These are phyloP conservation scores for Acanthurus tractus DNA, from an alignment of 2,797 vertebrate species.

Conservation along the genomic window DNA sequence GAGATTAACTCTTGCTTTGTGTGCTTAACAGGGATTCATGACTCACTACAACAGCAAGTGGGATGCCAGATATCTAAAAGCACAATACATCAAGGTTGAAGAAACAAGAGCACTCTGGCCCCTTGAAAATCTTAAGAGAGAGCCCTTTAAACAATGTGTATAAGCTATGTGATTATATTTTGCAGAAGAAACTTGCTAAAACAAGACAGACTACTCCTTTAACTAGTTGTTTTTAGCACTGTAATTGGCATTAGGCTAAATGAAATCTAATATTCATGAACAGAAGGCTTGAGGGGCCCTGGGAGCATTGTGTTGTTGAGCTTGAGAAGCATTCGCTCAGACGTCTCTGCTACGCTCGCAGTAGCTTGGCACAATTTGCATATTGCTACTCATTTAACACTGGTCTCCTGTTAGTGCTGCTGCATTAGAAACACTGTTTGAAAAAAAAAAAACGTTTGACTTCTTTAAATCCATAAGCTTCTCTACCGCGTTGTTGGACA, in stretches of 20 bases:
- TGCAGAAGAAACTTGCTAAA: constrained; percentile 9
- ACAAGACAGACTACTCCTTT: constrained; percentile 18
- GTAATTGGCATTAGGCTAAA: constrained; percentile 24
- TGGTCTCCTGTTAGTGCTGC: constrained; percentile 23
- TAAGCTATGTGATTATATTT: constrained; percentile 6
- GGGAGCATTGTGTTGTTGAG: constrained; percentile 26
- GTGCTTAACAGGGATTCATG: background rate
- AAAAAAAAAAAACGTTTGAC: background rate
- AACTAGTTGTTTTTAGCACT: constrained; percentile 9
- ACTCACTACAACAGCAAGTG: background rate
- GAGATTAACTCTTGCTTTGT: background rate
- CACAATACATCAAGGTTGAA: background rate
- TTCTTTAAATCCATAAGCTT: background rate
- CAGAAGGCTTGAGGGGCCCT: constrained; percentile 37
- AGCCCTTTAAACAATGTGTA: background rate
- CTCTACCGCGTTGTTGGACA: background rate
- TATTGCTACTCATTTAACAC: constrained; percentile 23
- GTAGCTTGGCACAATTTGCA: constrained; percentile 35
- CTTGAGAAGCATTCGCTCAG: constrained; percentile 50
- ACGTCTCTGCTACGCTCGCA: constrained; percentile 35
- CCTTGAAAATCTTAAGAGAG: background rate
- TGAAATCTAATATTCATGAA: constrained; percentile 58
- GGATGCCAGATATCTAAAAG: constrained; percentile 5
- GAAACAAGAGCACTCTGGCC: background rate
- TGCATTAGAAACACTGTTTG: background rate